Percentiles rank a stretch among this genome's conserved stretches.
These are phyloP conservation scores for Lathamus discolor DNA, from an alignment of 2,113 vertebrate genomes.

Conservation along the genomic window DNA sequence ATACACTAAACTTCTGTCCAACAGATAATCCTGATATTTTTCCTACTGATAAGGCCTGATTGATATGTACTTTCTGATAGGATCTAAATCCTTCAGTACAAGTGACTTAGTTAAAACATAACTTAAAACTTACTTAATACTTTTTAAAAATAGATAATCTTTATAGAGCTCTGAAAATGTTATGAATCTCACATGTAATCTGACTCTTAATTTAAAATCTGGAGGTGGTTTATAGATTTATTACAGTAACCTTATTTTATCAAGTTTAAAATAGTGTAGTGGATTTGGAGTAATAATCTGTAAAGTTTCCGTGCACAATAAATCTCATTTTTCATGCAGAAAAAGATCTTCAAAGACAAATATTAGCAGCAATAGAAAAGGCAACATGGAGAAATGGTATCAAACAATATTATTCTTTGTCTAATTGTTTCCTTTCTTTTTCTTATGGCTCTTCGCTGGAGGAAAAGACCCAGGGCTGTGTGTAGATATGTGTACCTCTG, in stretches of 20 bases:
- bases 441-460: neutral
- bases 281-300: neutral
- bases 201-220: neutral
- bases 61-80: neutral
- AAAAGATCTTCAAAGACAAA: conserved; percentile 15
- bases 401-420: neutral
- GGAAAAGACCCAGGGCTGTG: neutral
- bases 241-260: neutral
- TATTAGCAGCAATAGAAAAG: conserved; percentile 28
- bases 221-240: neutral
- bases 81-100: neutral
- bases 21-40: neutral
- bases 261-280: neutral
- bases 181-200: neutral
- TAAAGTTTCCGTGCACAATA: neutral
- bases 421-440: neutral
- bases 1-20: neutral
- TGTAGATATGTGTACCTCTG: neutral
- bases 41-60: neutral
- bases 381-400: neutral
- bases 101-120: neutral
- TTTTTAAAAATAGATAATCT: neutral
- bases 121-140: neutral
- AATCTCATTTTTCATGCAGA: neutral
- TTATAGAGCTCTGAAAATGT: neutral